A percentile compares a stretch with the other conserved stretches of the same genome.
phyloP scores from a whole-genome alignment of 2,113 vertebrate genomes.

The Lepidothrix coronata region DNA sequence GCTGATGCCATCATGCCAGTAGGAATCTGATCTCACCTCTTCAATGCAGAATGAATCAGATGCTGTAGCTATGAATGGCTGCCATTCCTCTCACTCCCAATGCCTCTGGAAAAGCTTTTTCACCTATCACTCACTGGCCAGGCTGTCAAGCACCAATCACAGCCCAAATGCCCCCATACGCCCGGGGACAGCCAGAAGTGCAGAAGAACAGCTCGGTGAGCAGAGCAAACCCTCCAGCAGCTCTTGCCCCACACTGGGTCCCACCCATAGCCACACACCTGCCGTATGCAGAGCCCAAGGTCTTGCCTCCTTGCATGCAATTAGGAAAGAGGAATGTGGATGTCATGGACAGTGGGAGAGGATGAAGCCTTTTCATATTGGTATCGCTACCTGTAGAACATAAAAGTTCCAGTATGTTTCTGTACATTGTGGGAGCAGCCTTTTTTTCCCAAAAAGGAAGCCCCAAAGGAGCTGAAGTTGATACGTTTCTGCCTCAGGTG shows the following conservation, averaged over 20 bases:
- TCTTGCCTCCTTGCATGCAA: background rate
- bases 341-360: background rate
- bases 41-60: background rate
- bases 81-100: background rate
- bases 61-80: background rate
- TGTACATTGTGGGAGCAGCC: background rate
- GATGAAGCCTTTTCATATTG: background rate
- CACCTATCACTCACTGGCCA: background rate
- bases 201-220: accelerated
- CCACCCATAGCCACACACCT: background rate
- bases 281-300: background rate
- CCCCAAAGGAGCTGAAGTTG: background rate
- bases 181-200: accelerated
- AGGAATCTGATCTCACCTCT: background rate
- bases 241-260: background rate
- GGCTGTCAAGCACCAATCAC: background rate
- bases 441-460: background rate
- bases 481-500: background rate
- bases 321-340: background rate
- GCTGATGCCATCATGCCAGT: accelerated
- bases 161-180: background rate
- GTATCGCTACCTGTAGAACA: background rate
- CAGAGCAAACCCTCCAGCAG: background rate
- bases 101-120: background rate
- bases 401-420: background rate